Conservation (phyloP, 2,888 invertebrate genomes). For the Sphecodes monilicornis region DNA sequence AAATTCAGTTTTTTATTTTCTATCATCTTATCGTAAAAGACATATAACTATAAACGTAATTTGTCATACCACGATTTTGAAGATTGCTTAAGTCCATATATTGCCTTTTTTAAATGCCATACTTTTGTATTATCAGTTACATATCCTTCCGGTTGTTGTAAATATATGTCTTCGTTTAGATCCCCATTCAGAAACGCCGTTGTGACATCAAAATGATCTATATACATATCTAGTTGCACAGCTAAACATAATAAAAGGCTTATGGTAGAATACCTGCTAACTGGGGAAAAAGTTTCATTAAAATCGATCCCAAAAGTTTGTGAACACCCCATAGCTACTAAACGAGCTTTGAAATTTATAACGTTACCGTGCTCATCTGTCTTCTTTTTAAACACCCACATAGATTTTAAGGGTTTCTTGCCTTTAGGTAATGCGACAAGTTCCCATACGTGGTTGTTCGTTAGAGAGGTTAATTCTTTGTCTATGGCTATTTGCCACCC, state of each 20-base stretch:
- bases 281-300: slow-evolving; percentile 45
- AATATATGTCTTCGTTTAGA: too few relatives aligned
- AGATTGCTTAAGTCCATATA: too few relatives aligned
- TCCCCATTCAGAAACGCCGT: too few relatives aligned
- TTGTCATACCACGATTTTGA: too few relatives aligned
- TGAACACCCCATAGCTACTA: slow-evolving; percentile 65
- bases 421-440: slow-evolving; percentile 58
- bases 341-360: slow-evolving; percentile 61
- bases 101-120: too few relatives aligned
- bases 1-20: too few relatives aligned
- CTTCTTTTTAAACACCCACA: slow-evolving; percentile 70
- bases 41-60: too few relatives aligned
- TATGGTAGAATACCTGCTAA: neutral
- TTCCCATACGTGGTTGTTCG: slow-evolving; percentile 66
- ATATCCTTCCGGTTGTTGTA: too few relatives aligned
- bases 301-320: slow-evolving; percentile 59
- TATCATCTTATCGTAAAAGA: too few relatives aligned
- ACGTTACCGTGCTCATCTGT: too few relatives aligned
- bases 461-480: slow-evolving; percentile 36
- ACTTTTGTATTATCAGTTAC: too few relatives aligned
- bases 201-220: slow-evolving; percentile 22
- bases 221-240: neutral
- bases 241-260: neutral
- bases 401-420: slow-evolving; percentile 61
- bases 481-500: neutral